Conservation (phyloP, 2,888 invertebrate species). For the Drosophila neonasuta region DNA sequence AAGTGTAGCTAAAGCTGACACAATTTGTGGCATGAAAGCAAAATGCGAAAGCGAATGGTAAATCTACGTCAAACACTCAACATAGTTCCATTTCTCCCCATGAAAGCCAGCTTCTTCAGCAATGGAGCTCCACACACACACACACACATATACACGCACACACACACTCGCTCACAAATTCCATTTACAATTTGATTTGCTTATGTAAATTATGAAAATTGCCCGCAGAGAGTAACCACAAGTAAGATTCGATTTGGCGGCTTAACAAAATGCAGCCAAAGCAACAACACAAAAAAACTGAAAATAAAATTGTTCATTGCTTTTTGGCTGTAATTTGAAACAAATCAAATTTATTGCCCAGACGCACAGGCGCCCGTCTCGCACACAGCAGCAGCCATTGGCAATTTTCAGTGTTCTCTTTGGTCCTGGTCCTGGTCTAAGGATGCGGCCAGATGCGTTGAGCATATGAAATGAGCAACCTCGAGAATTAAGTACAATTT, state of each 20-base stretch:
- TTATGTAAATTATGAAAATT: slow-evolving; percentile 78
- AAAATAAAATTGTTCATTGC: slow-evolving; percentile 70
- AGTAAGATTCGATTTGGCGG: slow-evolving; percentile 74
- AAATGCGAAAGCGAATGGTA: slow-evolving; percentile 24
- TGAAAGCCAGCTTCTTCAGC: neutral
- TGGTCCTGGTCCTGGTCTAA: slow-evolving; percentile 7
- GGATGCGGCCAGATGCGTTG: slow-evolving; percentile 74
- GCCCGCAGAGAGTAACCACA: slow-evolving; percentile 76
- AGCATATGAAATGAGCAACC: slow-evolving; percentile 71
- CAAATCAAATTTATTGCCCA: slow-evolving; percentile 78
- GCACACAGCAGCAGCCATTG: slow-evolving; percentile 55
- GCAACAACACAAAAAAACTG: slow-evolving; percentile 11
- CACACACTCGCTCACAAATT: slow-evolving; percentile 46
- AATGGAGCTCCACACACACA: neutral
- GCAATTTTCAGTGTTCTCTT: slow-evolving; percentile 63
- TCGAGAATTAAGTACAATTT: slow-evolving; percentile 5
- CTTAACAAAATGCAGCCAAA: slow-evolving; percentile 67
- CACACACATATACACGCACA: neutral
- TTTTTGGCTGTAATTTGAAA: slow-evolving; percentile 76
- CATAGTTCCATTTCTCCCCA: slow-evolving; percentile 63
- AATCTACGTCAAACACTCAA: slow-evolving; percentile 73
- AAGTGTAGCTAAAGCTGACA: slow-evolving; percentile 55
- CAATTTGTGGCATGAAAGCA: slow-evolving; percentile 56
- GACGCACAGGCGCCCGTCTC: slow-evolving; percentile 68
- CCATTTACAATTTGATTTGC: slow-evolving; percentile 76